Base-by-base conservation (phyloP, 2,888 invertebrate genomes). In the Limnephilus auricula region DNA sequence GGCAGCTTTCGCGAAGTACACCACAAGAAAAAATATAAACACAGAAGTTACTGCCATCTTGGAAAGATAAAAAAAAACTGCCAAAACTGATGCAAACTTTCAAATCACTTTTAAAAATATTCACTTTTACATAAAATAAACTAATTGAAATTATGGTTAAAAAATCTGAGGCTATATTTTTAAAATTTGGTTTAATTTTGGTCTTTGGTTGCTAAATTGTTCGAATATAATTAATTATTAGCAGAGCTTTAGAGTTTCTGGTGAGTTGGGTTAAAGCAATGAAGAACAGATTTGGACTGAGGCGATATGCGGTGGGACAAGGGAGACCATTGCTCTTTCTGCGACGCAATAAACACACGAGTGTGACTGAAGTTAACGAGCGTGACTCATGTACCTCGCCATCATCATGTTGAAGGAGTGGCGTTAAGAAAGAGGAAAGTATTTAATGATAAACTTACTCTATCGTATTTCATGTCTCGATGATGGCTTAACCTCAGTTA, bases 321-420 rank as follows among this genome's bases (percentile, higher is more conserved):
- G n/a, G 31, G 13, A 37, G 2, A 15, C 50, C 34, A n/a, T 85
- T 40, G 30, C 18, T 85, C 37, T 85, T 6, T 85, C 45, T 25
- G 50, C 85, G 4, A 30, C 25, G 85, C 85, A 30, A 45, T 85
- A 85, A 85, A 85, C 85, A 65, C 25, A 85, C 13, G 85, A 45
- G 40, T 50, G 50, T 40, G 40, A 15, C 85, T 45, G 30, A 85
- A 85, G 40, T 30, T 45, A 30, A 85, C 25, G 85, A 37, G 85
- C 30, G 45, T 40, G 85, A 85, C 45, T 85, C 85, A 30, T n/a
- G 13, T n/a, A 30, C 25, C 84, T 32, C 80, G 15, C 1, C 65
- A 25, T 65, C 65, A 65, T 25, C 65, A n/a, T 65, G 25, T n/a
- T n/a, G 25, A 9, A 65, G 65, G n/a, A 65, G 65, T 65, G 15